phyloP scores from a whole-genome alignment of 2,797 vertebrate genomes.

The Chiloscyllium punctatum region DNA sequence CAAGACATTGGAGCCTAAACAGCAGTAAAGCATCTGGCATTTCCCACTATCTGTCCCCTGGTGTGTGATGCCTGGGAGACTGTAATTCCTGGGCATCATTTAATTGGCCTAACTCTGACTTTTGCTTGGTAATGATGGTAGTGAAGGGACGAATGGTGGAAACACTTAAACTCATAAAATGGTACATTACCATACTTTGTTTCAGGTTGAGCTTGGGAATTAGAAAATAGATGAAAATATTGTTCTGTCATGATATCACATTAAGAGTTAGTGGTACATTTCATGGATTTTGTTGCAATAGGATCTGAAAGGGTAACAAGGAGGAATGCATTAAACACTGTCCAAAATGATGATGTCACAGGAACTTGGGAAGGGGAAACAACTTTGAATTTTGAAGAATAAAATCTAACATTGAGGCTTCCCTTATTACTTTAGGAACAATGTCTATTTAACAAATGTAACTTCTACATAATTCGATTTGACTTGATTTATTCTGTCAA shows the following conservation, averaged over 20 bases:
- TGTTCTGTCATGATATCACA: background rate
- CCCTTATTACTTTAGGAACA: no score
- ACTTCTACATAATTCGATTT: no score
- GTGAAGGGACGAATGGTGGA: background rate
- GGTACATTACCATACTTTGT: background rate
- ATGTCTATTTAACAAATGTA: no score
- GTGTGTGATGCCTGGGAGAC: background rate
- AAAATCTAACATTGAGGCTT: no score
- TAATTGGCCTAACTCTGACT: background rate
- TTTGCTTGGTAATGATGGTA: background rate
- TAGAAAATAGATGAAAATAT: background rate
- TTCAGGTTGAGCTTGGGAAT: conserved; percentile 8
- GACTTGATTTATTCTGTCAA: no score
- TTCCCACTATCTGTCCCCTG: background rate
- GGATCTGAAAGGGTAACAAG: no score
- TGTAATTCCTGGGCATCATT: background rate
- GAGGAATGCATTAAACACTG: no score
- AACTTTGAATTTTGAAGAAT: no score
- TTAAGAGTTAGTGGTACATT: background rate
- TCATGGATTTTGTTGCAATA: background rate
- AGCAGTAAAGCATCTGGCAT: background rate
- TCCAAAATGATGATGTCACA: no score
- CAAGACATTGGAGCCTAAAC: background rate
- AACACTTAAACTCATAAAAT: background rate
- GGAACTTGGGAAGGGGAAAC: no score